Evolutionary conservation across 1,140 invertebrate genomes (phyloP), one percentile per base, ranked within the genome.

Genomic region (Amphibalanus amphitrite): DNA sequence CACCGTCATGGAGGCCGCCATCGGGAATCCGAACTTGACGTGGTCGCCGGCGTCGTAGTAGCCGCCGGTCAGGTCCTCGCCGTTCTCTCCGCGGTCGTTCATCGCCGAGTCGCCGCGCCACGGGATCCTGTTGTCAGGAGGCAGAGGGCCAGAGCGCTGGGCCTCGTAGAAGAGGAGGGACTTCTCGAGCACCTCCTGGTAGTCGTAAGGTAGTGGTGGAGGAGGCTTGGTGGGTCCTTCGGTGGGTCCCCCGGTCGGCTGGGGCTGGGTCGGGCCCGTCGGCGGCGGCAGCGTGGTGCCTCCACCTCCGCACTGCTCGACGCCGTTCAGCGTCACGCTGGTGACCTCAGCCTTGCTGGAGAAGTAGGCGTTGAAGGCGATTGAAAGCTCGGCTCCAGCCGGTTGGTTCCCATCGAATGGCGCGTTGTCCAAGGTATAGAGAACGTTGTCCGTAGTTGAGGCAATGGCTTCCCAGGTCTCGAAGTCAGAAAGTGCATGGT

Each of bases 31-130:
- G 69, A 81, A 81, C 72, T 81, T 81, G 15, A 81, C 78, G 75
- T 76, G 75, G 74, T 81, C 80, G 47, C 80, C 80, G 72, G 79
- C 80, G 73, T 82, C 80, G 74, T 80, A 81, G 77, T 81, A 82
- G 26, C 81, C 81, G n/a, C 81, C 80, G 23, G 76, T 79, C 13
- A 82, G 74, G 71, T 81, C 79, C 67, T 77, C 75, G 3, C 78
- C 79, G 64, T 75, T 76, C 26, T 79, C 73, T 67, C 75, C 77
- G 28, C 73, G 75, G 75, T 82, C 81, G 67, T 76, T 69, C 0
- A 81, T 71, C 29, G 78, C 77, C 23, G 80, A 80, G 73, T 82
- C 79, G 8, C 75, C 76, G 67, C 80, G 72, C 76, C 77, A 81
- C 23, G 75, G 74, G 72, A 82, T 77, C 28, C 78, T 74, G 70